Evolutionary conservation across 2,888 invertebrate genomes (phyloP).

Genomic region (Drosophila yooni): DNA sequence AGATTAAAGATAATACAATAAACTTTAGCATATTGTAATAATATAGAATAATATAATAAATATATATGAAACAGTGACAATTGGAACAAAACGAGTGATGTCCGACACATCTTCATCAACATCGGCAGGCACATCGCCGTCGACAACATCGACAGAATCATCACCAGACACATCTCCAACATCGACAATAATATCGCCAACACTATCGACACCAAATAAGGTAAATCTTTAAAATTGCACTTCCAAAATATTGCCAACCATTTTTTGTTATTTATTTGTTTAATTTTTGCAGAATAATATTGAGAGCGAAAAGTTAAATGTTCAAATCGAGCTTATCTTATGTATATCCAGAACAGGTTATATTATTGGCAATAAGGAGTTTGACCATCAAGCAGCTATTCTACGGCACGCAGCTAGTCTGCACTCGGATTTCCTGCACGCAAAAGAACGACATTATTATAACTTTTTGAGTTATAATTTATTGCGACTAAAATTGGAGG

Average conservation of each 20-base stretch:
- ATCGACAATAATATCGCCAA: background rate
- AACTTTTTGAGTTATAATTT: constrained; percentile 27
- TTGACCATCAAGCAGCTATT: constrained; percentile 3
- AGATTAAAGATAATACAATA: background rate
- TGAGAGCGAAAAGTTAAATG: constrained; percentile 4
- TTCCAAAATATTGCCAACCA: background rate
- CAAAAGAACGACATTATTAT: constrained; percentile 13
- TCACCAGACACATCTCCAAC: background rate
- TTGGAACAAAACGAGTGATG: background rate
- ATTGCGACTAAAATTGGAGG: constrained; percentile 32
- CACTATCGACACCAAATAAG: background rate
- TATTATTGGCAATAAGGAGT: constrained; percentile 34
- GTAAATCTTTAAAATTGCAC: constrained; percentile 6
- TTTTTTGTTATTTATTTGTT: background rate
- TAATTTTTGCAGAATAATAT: background rate
- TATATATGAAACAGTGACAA: background rate
- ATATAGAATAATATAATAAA: background rate
- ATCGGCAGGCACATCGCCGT: background rate
- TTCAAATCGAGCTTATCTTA: constrained; percentile 9
- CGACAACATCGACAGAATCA: background rate
- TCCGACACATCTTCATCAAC: background rate
- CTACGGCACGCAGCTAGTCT: constrained; percentile 2
- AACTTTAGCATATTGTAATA: background rate
- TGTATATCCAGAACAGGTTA: constrained; percentile 14
- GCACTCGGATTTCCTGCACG: background rate